Evolutionary conservation across 2,113 vertebrate species (phyloP).

Genomic region (Australoheros scitulus): DNA sequence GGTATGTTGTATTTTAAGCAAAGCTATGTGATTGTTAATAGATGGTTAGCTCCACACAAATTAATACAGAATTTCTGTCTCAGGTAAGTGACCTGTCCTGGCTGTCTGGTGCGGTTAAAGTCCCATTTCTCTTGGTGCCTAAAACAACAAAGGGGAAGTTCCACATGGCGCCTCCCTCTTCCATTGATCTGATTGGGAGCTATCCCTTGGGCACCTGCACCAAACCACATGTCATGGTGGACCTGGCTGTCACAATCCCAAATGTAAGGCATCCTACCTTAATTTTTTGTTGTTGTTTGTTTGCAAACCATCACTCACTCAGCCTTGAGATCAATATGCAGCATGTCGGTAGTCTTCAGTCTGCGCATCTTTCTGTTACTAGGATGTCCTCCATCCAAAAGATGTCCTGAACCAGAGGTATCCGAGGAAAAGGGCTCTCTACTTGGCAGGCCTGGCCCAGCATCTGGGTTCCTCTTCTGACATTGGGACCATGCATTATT

Average conservation of each 20-base stretch:
- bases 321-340: background rate
- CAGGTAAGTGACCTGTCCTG: constrained; percentile 89
- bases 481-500: constrained; percentile 86
- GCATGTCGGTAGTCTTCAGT: background rate
- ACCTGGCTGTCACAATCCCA: constrained; percentile 90
- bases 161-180: constrained; percentile 83
- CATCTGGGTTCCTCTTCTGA: constrained; percentile 80
- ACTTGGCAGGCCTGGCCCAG: constrained; percentile 87
- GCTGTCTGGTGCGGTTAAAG: constrained; percentile 84
- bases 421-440: constrained; percentile 92
- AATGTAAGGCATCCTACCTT: constrained; percentile 76
- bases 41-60: background rate
- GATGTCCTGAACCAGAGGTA: constrained; percentile 95
- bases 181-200: constrained; percentile 90
- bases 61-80: background rate
- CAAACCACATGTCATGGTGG: constrained; percentile 87
- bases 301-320: background rate
- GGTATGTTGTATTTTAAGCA: constrained; percentile 62
- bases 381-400: constrained; percentile 92
- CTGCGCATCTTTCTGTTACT: background rate
- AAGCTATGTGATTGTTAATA: background rate
- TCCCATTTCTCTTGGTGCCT: constrained; percentile 88
- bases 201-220: constrained; percentile 91
- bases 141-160: constrained; percentile 89
- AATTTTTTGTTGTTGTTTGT: background rate